Evolutionary conservation across 1,140 invertebrate species (phyloP).

Genomic region (Drosophila arawakana): DNA sequence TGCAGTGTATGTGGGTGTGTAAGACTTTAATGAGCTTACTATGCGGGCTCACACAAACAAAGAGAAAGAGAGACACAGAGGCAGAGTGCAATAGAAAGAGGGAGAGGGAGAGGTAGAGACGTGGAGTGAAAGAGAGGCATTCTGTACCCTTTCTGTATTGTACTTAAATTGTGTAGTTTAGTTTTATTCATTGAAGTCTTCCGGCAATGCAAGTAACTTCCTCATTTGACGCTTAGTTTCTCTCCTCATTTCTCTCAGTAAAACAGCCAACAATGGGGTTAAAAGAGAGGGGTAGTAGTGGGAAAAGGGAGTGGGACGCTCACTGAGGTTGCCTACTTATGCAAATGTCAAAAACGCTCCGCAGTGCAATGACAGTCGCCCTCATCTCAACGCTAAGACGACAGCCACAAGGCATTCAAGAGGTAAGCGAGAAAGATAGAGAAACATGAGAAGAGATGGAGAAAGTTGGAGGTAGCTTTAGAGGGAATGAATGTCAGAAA

Average conservation of each 20-base stretch:
- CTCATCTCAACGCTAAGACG: slow-evolving; percentile 17
- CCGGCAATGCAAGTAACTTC: slow-evolving; percentile 45
- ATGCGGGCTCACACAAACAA: slow-evolving; percentile 40
- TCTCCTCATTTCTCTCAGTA: not conserved
- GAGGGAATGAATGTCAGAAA: not conserved
- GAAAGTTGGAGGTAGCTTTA: not conserved
- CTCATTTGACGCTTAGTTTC: slow-evolving; percentile 45
- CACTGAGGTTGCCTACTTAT: slow-evolving; percentile 43
- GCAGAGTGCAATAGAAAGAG: not conserved
- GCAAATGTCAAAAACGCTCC: slow-evolving; percentile 62
- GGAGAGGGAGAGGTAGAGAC: not conserved
- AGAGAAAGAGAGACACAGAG: not conserved
- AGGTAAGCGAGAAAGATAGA: not conserved
- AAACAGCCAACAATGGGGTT: slow-evolving; percentile 43
- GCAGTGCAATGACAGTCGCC: slow-evolving; percentile 54
- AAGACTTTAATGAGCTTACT: slow-evolving; percentile 57
- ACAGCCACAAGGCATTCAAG: slow-evolving; percentile 33
- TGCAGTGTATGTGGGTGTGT: slow-evolving; percentile 19
- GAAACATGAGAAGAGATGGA: too few relatives aligned
- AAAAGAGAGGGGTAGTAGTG: not conserved
- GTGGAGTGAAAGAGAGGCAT: not conserved
- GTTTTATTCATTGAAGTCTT: slow-evolving; percentile 46
- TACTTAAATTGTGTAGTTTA: slow-evolving; percentile 45
- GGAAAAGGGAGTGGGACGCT: not conserved
- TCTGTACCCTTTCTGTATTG: slow-evolving; percentile 15